These are phyloP conservation scores for Nomada ruficornis DNA, from an alignment of 2,888 invertebrate species.

Conservation along the genomic window DNA sequence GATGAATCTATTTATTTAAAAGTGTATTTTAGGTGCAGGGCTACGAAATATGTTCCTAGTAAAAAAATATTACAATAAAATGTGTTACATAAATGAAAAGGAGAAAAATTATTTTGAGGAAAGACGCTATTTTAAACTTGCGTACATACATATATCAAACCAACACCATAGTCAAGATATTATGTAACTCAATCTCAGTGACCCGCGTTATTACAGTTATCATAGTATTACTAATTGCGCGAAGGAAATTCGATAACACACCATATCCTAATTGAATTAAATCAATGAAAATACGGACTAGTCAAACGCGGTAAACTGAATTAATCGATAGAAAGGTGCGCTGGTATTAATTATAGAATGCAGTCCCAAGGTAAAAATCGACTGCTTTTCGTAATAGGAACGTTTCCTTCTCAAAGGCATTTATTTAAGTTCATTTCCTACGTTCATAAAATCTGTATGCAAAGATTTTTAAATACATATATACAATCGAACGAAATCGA, in stretches of 20 bases:
- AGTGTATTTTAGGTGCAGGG: not conserved
- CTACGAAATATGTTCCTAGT: not conserved
- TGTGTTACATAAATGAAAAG: conserved; percentile 41
- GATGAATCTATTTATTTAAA: not conserved
- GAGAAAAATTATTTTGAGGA: conserved; percentile 37
- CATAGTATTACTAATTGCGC: conserved; percentile 39
- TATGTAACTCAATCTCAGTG: conserved; percentile 68
- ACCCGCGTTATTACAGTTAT: conserved; percentile 65
- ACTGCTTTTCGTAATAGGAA: not conserved
- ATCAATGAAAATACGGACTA: not conserved
- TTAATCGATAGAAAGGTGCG: not conserved
- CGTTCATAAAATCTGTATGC: not conserved
- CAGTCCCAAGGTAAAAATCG: not conserved
- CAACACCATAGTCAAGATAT: conserved; percentile 49
- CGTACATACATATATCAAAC: conserved; percentile 40
- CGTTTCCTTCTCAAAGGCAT: not conserved
- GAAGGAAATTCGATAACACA: conserved; percentile 10
- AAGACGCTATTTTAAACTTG: conserved; percentile 56
- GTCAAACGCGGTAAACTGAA: not conserved
- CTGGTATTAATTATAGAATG: conserved; percentile 12
- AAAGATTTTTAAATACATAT: not conserved
- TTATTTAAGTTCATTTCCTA: not conserved
- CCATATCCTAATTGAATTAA: conserved; percentile 13
- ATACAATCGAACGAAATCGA: not conserved
- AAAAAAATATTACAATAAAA: not conserved